These are phyloP conservation scores for Rhegmatorhina hoffmannsi DNA, from an alignment of 2,113 vertebrate species.

Conservation along the genomic window DNA sequence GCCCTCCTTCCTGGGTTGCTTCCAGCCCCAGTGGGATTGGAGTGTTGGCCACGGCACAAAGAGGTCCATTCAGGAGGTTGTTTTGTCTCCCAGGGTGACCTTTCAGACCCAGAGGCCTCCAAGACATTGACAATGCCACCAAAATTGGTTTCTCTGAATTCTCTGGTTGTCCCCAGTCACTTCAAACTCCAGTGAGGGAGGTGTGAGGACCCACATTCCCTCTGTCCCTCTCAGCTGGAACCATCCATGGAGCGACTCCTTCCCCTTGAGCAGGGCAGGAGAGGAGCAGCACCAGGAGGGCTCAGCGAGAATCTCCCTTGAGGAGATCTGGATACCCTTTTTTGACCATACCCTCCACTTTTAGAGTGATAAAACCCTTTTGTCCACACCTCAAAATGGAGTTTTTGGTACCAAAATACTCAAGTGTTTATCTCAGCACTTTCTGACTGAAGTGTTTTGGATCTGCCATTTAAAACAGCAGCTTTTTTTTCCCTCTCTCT, in stretches of 20 bases:
- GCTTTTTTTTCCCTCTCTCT: neutral
- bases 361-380: neutral
- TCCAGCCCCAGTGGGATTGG: conserved; percentile 33
- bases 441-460: neutral
- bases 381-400: neutral
- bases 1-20: conserved; percentile 17
- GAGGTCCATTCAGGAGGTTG: conserved; percentile 14
- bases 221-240: neutral
- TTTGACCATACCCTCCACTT: neutral
- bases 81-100: conserved; percentile 27
- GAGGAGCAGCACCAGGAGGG: neutral
- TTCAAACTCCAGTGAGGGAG: neutral
- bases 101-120: neutral
- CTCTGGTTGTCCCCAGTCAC: neutral
- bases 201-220: neutral
- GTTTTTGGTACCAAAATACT: neutral
- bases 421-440: neutral
- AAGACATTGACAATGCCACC: neutral
- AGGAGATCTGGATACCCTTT: neutral
- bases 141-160: neutral
- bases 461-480: neutral
- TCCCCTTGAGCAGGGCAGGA: neutral
- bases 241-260: accelerated
- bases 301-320: neutral
- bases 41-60: neutral